phyloP scores from a whole-genome alignment of 2,113 vertebrate species.

The Acanthochromis polyacanthus region DNA sequence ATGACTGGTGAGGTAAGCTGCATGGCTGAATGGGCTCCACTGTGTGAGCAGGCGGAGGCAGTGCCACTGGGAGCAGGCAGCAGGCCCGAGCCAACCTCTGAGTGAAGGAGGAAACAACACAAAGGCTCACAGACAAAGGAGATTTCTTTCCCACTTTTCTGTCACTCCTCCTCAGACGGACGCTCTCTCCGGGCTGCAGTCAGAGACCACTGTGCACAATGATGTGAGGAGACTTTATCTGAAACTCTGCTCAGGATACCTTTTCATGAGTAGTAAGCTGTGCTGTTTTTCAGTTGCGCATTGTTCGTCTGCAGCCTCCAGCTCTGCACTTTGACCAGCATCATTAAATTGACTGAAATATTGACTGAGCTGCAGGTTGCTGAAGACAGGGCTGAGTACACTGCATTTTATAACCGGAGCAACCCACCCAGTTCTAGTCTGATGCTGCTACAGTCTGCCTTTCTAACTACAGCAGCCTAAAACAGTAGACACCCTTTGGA shows the following conservation, averaged over 20 bases:
- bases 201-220: slow-evolving; percentile 46
- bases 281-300: slow-evolving; percentile 45
- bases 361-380: slow-evolving; percentile 44
- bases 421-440: slow-evolving; percentile 2
- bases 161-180: slow-evolving; percentile 48
- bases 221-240: slow-evolving; percentile 71
- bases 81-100: slow-evolving; percentile 43
- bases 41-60: slow-evolving; percentile 63
- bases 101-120: slow-evolving; percentile 29
- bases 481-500: not conserved
- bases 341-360: slow-evolving; percentile 40
- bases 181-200: slow-evolving; percentile 1
- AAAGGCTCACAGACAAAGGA: slow-evolving; percentile 56
- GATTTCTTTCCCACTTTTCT: slow-evolving; percentile 49
- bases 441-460: slow-evolving; percentile 38
- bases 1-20: slow-evolving; percentile 65
- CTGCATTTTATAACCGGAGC: slow-evolving; percentile 5
- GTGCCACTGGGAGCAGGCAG: slow-evolving; percentile 68
- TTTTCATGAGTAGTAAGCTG: slow-evolving; percentile 45
- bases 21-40: slow-evolving; percentile 75
- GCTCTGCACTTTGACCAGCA: slow-evolving; percentile 23
- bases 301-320: slow-evolving; percentile 47
- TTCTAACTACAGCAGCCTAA: slow-evolving; percentile 23
- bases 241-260: slow-evolving; percentile 54
- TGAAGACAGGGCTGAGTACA: slow-evolving; percentile 16